These are phyloP conservation scores for Plotosus lineatus DNA, from an alignment of 2,113 vertebrate species.

Conservation along the genomic window DNA sequence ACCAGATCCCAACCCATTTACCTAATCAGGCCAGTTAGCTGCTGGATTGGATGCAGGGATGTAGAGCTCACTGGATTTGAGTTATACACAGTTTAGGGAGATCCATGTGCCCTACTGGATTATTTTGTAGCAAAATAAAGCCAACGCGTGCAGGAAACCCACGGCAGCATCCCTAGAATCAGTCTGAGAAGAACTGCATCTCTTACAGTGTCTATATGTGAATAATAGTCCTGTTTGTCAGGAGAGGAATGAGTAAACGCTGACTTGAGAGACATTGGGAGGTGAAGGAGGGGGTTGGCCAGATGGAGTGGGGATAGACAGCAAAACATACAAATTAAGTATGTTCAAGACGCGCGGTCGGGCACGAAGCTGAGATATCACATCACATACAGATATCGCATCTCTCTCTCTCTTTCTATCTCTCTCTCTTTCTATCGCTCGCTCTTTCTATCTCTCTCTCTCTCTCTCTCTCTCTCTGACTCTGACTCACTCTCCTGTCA, in stretches of 20 bases:
- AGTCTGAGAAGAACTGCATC: not conserved
- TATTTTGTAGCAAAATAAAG: conserved; percentile 5
- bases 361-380: conserved; percentile 28
- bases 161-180: conserved; percentile 1
- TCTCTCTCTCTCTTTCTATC: not conserved
- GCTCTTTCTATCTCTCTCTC: not conserved
- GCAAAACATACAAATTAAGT: conserved; percentile 43
- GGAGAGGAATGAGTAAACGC: conserved; percentile 24
- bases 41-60: conserved; percentile 29
- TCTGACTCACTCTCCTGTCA: not conserved
- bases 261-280: conserved; percentile 19
- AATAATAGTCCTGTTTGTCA: conserved; percentile 19
- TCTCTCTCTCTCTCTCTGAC: not conserved
- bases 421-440: not conserved
- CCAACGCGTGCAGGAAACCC: not conserved
- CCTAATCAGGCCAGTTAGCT: conserved; percentile 52
- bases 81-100: not conserved
- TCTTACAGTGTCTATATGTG: conserved; percentile 30
- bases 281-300: conserved; percentile 26
- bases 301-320: conserved; percentile 37
- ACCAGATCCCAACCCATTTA: conserved; percentile 60
- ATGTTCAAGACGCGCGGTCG: conserved; percentile 13
- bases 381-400: too few relatives aligned
- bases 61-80: not conserved
- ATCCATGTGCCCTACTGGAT: not conserved